These are phyloP conservation scores for Anguilla megastoma DNA, from an alignment of 2,797 vertebrate genomes.

Conservation along the genomic window DNA sequence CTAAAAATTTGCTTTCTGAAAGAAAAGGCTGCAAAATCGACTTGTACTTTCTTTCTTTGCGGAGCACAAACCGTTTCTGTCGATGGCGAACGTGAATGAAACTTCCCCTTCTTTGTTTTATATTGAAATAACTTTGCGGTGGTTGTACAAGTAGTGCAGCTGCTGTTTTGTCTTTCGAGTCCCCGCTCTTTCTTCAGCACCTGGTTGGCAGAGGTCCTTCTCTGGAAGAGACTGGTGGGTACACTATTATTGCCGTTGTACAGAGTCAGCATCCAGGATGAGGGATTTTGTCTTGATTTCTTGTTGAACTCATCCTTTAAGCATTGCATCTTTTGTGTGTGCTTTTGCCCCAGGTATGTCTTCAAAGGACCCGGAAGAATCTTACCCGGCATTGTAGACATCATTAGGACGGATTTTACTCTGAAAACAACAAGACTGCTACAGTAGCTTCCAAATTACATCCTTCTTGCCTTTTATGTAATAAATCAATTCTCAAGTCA, in stretches of 20 bases:
- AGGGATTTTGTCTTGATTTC: slow-evolving; percentile 6
- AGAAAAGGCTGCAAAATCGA: slow-evolving; percentile 56
- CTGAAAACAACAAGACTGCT: not conserved
- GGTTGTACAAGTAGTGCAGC: slow-evolving; percentile 62
- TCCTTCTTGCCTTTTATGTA: slow-evolving; percentile 38
- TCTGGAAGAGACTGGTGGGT: slow-evolving; percentile 16
- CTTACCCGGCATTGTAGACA: not conserved
- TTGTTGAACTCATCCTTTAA: slow-evolving; percentile 11
- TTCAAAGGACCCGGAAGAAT: not conserved
- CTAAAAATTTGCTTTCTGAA: slow-evolving; percentile 49
- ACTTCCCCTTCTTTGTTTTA: slow-evolving; percentile 51
- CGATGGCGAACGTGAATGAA: slow-evolving; percentile 56
- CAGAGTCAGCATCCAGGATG: not conserved
- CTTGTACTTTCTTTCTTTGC: slow-evolving; percentile 57
- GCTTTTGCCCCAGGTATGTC: not conserved
- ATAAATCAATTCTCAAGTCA: slow-evolving; percentile 54
- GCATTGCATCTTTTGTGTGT: not conserved
- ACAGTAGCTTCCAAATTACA: slow-evolving; percentile 19
- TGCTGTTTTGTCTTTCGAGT: slow-evolving; percentile 49
- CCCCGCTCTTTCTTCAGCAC: slow-evolving; percentile 51
- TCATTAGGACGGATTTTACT: not conserved
- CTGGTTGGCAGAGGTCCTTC: slow-evolving; percentile 52
- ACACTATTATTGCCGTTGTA: slow-evolving; percentile 20
- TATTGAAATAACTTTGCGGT: slow-evolving; percentile 56
- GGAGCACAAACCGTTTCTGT: slow-evolving; percentile 51